Evolutionary conservation across 2,888 invertebrate species (phyloP).

Genomic region (Eueremaeus valkanovi): DNA sequence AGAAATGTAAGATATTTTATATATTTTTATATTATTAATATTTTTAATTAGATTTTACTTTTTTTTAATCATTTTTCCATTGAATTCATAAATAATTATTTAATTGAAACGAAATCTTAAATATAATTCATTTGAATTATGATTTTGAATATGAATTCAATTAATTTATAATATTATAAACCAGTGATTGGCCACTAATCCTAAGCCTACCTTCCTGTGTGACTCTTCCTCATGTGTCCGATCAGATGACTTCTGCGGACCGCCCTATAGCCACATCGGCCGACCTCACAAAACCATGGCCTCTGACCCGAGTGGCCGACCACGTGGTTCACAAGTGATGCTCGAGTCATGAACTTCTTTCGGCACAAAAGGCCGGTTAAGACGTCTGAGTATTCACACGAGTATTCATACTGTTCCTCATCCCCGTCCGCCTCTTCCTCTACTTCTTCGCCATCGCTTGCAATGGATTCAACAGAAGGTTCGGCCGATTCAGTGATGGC

Average conservation of each 20-base stretch:
- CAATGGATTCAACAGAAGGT: too few species aligned
- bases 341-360: not conserved
- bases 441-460: not conserved
- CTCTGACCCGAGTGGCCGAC: not conserved
- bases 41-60: too few species aligned
- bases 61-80: too few species aligned
- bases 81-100: too few species aligned
- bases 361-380: not conserved
- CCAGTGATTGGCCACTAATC: too few species aligned
- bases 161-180: too few species aligned
- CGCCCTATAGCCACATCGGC: not conserved
- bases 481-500: too few species aligned
- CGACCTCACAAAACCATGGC: constrained; percentile 7
- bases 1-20: too few species aligned
- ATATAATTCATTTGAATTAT: too few species aligned
- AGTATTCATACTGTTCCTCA: not conserved
- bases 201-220: not conserved
- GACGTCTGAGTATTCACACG: not conserved
- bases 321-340: not conserved
- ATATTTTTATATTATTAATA: too few species aligned
- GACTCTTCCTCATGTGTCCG: constrained; percentile 11
- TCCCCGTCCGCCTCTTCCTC: not conserved
- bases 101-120: too few species aligned
- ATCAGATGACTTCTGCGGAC: constrained; percentile 4
- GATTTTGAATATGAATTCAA: too few species aligned